Base-by-base conservation (phyloP, 1,140 invertebrate genomes). In the Euwallacea similis region DNA sequence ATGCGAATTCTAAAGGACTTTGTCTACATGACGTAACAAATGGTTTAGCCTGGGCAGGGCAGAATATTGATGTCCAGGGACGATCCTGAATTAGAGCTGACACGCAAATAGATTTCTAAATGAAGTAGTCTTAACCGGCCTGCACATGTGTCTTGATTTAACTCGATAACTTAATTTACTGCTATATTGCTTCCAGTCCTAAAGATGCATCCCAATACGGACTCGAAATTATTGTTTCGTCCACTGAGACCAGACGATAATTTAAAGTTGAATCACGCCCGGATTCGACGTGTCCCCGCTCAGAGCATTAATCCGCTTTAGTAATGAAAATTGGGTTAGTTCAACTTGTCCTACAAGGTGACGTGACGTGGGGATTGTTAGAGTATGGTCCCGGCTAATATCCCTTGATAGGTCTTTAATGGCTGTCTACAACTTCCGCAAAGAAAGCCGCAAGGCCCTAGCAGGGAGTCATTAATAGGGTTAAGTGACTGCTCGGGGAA, bases 251-350 rank as follows among this genome's bases (percentile, higher is more conserved):
- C 9, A 50, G 46, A 50, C 46, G 46, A 50, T 56, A 56, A 43
- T 61, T 61, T 61, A 61, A 61, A 58, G 42, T 66, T 58, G 43
- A 66, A 66, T 66, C 55, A 66, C 65, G 41, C 43, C 43, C 8
- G 53, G 46, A 62, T 64, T 70, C 53, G 54, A 64, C 54, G 53
- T 58, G 47, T 64, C 41, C 68, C 10, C 42, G 46, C 47, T 56
- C 46, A n/a, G 8, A 58, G 64, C 68, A 70, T 61, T 70, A 70
- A 70, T 70, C 68, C 42, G 59, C 56, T 70, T 70, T 70, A 53
- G 47, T 70, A 63, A 64, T 70, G 68, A 58, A 70, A 70, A 70
- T 70, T 64, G 41, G 42, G 53, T 70, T 70, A 70, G 50, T 53
- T 70, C 44, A 64, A 64, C 60, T 64, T 70, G 68, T 33, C 60